Base-by-base conservation (phyloP, 2,888 invertebrate genomes). In the Orchestes rusci region DNA sequence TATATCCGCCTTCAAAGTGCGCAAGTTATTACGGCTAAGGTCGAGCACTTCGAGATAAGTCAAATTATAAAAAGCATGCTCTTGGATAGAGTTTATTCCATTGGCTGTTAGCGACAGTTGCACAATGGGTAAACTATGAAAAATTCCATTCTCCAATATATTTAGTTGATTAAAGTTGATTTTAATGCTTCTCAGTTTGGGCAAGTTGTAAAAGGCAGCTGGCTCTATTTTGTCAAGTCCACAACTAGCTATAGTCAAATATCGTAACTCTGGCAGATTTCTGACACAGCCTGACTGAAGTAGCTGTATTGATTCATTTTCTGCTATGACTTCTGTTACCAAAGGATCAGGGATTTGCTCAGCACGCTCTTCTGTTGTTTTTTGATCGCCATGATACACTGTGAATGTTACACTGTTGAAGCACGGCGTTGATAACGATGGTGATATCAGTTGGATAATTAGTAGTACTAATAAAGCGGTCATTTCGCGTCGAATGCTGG, bases 51-150 rank as follows among this genome's bases (percentile, higher is more conserved):
- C 45, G 19, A 59, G 42, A 18, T 37, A 44, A 4, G 47, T 48
- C 13, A 58, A 39, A 31, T 57, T 56, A 28, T 52, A 51, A 48
- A 59, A 58, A 4, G 56, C 52, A 16, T 45, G 47, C n/a, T 44
- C 31, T 19, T 50, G 33, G 4, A 59, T 43, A 4, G 12, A 16
- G 20, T 45, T 27, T 16, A 59, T 57, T 12, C 45, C 45, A 32
- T 59, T 59, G 5, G 49, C 51, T 32, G 37, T 47, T 16, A 59
- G 42, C 8, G 39, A 43, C 15, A 59, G 37, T 38, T 44, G 55
- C 2, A 31, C 37, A 7, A 57, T 35, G 3, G 32, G 30, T 30
- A 57, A 42, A 32, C 53, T 51, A 16, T 45, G 46, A 36, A 59
- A 58, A 17, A 57, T 45, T 12, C 48, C 45, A n/a, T 45, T 40